Conservation (phyloP, 2,113 vertebrate genomes). For the Leptodactylus fuscus region DNA sequence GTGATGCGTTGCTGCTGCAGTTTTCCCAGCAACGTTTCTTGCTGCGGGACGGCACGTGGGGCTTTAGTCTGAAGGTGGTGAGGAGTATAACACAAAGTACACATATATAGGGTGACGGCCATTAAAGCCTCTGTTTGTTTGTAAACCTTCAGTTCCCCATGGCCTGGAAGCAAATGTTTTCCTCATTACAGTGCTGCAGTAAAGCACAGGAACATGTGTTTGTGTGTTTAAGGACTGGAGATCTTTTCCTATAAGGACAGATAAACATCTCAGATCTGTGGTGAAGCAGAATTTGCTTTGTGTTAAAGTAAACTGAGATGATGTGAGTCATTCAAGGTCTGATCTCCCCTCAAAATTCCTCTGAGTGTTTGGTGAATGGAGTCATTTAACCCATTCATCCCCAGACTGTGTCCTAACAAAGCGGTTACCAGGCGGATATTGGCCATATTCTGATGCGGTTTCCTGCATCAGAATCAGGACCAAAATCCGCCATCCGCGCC, state of each 20-base stretch:
- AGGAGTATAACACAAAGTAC: no score
- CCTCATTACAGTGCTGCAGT: background rate
- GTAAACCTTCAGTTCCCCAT: background rate
- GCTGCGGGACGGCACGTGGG: no score
- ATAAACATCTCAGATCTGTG: slow-evolving; percentile 38
- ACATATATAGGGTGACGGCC: no score
- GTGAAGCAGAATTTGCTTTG: slow-evolving; percentile 27
- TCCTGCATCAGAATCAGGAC: no score
- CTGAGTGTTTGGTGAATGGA: background rate
- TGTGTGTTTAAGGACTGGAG: background rate
- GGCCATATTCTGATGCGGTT: no score
- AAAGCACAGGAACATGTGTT: background rate
- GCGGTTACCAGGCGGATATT: no score
- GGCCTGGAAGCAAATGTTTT: background rate
- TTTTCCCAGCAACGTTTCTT: no score
- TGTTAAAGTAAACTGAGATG: slow-evolving; percentile 30
- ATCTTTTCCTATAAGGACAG: background rate
- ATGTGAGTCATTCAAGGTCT: slow-evolving; percentile 37
- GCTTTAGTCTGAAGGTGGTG: no score
- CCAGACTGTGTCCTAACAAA: no score
- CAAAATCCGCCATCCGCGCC: no score
- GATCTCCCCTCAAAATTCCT: slow-evolving; percentile 5
- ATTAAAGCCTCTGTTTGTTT: background rate
- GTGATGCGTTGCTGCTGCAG: no score
- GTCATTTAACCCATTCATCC: slow-evolving; percentile 5